These are phyloP conservation scores for Petrolisthes cinctipes DNA, from an alignment of 2,888 invertebrate genomes.

Conservation along the genomic window DNA sequence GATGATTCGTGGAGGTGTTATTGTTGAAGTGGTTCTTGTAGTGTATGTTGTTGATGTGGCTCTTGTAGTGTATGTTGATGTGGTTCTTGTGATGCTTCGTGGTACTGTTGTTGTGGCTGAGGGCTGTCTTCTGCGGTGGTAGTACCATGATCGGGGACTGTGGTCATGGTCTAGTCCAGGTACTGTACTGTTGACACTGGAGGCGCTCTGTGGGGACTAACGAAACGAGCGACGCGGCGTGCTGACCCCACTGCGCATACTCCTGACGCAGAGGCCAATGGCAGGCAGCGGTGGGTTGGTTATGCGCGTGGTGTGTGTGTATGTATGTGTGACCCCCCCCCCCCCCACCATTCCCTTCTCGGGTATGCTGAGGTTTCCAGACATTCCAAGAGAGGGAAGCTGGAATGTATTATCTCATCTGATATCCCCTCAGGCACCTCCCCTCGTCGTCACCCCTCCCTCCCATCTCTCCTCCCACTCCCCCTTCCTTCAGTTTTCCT, in stretches of 20 bases:
- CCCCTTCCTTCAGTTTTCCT: not conserved
- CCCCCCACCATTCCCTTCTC: not conserved
- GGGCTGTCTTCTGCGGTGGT: not conserved
- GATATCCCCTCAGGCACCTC: conserved; percentile 1
- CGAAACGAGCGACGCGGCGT: not conserved
- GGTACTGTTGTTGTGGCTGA: not conserved
- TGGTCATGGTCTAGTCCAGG: conserved; percentile 7
- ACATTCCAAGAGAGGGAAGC: not conserved
- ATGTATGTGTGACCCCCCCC: not conserved
- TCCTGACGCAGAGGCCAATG: not conserved
- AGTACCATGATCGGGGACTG: not conserved
- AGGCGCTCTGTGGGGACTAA: conserved; percentile 3
- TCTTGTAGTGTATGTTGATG: too few relatives aligned
- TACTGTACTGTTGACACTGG: conserved; percentile 18
- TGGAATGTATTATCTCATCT: conserved; percentile 16
- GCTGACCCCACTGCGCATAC: not conserved
- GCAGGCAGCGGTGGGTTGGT: not conserved
- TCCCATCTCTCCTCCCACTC: not conserved
- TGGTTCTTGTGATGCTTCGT: not conserved
- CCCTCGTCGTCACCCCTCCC: not conserved
- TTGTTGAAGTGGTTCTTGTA: too few relatives aligned
- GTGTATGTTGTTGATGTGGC: too few relatives aligned
- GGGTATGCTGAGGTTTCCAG: not conserved
- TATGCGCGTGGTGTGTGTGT: not conserved
- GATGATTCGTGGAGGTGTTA: too few relatives aligned